A percentile compares a stretch with the other conserved stretches of the same genome.
Evolutionary conservation across 2,888 invertebrate genomes (phyloP).

Genomic region (Mythimna ferrago): DNA sequence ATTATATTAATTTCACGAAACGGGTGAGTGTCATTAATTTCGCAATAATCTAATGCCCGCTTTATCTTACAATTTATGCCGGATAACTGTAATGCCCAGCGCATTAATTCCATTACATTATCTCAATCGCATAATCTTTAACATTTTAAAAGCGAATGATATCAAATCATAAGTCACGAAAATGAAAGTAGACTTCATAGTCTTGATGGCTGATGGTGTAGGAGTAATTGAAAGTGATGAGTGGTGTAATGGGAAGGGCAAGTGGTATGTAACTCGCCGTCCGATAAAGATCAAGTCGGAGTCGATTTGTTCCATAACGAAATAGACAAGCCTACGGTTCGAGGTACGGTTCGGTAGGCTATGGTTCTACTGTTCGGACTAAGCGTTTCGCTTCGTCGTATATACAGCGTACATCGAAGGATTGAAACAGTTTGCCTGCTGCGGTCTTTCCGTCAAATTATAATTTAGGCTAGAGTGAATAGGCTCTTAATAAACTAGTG

Average conservation of each 20-base stretch:
- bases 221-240: slow-evolving; percentile 29
- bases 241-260: background rate
- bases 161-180: slow-evolving; percentile 43
- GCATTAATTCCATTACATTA: slow-evolving; percentile 53
- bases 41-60: slow-evolving; percentile 5
- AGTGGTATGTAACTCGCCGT: background rate
- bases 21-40: background rate
- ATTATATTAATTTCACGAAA: too few relatives aligned
- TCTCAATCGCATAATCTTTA: slow-evolving; percentile 34
- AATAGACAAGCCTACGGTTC: too few relatives aligned
- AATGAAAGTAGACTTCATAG: slow-evolving; percentile 52
- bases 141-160: slow-evolving; percentile 35
- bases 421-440: too few relatives aligned
- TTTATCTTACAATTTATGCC: slow-evolving; percentile 11
- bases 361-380: too few relatives aligned
- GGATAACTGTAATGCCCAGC: slow-evolving; percentile 14
- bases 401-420: too few relatives aligned
- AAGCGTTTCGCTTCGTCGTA: too few relatives aligned
- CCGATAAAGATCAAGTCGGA: too few relatives aligned
- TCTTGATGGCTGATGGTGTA: slow-evolving; percentile 10
- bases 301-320: too few relatives aligned
- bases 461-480: too few relatives aligned
- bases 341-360: too few relatives aligned
- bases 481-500: too few relatives aligned
- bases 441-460: too few relatives aligned